Evolutionary conservation across 2,797 vertebrate genomes (phyloP).

Genomic region (Eulemur albifrons): DNA sequence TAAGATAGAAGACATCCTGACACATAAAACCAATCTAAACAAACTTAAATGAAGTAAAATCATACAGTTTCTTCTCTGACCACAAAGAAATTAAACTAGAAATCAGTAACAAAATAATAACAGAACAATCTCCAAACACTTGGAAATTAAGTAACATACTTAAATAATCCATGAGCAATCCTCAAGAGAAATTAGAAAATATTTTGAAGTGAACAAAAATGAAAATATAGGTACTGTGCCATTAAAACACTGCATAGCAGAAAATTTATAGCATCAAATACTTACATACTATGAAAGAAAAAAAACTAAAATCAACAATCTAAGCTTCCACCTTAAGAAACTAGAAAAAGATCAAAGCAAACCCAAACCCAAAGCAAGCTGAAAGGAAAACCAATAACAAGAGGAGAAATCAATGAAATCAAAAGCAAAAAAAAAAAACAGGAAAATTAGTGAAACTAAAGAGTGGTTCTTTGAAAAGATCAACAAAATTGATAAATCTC

Average conservation of each 20-base stretch:
- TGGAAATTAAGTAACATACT: background rate
- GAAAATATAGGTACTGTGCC: background rate
- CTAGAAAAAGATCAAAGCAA: background rate
- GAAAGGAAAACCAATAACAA: background rate
- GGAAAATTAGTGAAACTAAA: background rate
- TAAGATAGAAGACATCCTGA: background rate
- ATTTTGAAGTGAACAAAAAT: background rate
- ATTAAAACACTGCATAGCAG: background rate
- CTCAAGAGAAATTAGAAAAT: slow-evolving; percentile 15
- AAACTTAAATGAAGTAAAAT: background rate
- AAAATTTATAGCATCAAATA: background rate
- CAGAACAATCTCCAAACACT: background rate
- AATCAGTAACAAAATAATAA: background rate
- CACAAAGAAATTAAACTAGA: background rate
- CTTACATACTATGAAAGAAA: background rate
- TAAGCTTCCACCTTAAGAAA: background rate
- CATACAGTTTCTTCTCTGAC: background rate
- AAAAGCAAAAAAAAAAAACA: background rate
- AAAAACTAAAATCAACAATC: background rate
- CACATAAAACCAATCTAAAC: background rate
- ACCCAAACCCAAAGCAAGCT: background rate
- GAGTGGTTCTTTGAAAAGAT: background rate
- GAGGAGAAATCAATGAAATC: background rate
- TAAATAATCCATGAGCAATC: background rate
- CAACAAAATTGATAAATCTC: slow-evolving; percentile 7